phyloP scores from a whole-genome alignment of 2,888 invertebrate species.

The Eurytoma californica region DNA sequence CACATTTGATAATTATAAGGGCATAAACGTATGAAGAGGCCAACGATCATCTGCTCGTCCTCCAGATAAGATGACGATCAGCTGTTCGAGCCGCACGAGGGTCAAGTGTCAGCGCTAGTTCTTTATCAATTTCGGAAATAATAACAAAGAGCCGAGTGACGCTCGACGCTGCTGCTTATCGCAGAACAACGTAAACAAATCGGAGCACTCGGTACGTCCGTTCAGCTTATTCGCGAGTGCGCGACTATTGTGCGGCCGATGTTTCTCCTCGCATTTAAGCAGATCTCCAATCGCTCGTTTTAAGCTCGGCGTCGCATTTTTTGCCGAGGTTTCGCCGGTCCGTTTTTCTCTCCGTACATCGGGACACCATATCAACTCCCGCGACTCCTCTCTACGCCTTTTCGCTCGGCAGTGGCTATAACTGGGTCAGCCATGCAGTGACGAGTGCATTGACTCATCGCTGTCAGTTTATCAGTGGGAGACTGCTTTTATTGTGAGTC shows the following conservation, averaged over 20 bases:
- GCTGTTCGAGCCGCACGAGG: conserved; percentile 33
- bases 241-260: conserved; percentile 6
- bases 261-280: conserved; percentile 33
- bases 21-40: no score
- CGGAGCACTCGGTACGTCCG: conserved; percentile 4
- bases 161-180: conserved; percentile 1
- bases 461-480: conserved; percentile 32
- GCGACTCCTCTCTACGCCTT: neutral
- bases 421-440: conserved; percentile 47
- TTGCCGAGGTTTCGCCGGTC: neutral
- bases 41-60: conserved; percentile 8
- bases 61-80: conserved; percentile 42
- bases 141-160: conserved; percentile 1
- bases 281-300: conserved; percentile 12
- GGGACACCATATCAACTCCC: neutral
- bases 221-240: conserved; percentile 40
- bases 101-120: neutral
- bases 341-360: neutral
- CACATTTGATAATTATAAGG: no score
- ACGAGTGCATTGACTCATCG: conserved; percentile 45
- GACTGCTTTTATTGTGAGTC: conserved; percentile 48
- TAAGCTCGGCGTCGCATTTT: conserved; percentile 1
- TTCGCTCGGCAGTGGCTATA: conserved; percentile 25
- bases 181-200: conserved; percentile 36
- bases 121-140: conserved; percentile 5